A percentile compares a stretch with the other conserved stretches of the same genome.
Conservation (phyloP, 2,888 invertebrate genomes). For the Nemurella pictetii region DNA sequence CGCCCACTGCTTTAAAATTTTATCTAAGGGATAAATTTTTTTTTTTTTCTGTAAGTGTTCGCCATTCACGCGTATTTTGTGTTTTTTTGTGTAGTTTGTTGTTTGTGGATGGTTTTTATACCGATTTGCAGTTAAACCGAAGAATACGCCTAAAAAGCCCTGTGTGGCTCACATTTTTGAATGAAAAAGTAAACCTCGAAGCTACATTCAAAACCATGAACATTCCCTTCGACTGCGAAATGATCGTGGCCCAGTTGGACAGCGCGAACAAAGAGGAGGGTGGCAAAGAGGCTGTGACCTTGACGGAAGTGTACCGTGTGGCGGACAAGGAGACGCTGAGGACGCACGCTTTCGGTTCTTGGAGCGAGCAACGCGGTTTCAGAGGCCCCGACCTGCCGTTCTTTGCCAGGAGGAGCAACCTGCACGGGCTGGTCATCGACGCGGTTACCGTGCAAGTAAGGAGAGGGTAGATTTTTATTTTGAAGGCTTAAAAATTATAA, state of each 20-base stretch:
- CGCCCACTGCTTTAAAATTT: too few species aligned
- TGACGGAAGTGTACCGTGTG: conserved; percentile 12
- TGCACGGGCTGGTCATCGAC: not conserved
- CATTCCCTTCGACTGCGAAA: not conserved
- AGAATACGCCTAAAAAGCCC: not conserved
- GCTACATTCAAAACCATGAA: not conserved
- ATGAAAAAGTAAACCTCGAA: not conserved
- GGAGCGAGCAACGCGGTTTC: not conserved
- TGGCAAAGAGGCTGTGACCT: not conserved
- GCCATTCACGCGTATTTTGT: too few species aligned
- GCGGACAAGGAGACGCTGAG: not conserved
- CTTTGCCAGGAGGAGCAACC: conserved; percentile 2
- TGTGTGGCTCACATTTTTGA: not conserved
- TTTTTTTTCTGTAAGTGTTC: too few species aligned
- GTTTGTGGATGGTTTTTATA: too few species aligned
- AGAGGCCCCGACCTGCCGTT: not conserved
- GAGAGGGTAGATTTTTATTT: too few species aligned
- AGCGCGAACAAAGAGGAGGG: not conserved
- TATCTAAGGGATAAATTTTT: too few species aligned
- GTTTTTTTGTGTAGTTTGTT: too few species aligned
- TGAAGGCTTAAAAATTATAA: too few species aligned
- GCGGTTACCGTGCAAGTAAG: not conserved
- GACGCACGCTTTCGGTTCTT: not conserved
- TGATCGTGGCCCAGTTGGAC: not conserved
- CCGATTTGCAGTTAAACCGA: too few species aligned